phyloP scores from a whole-genome alignment of 2,888 invertebrate genomes.

The Hirtodrosophila duncani region DNA sequence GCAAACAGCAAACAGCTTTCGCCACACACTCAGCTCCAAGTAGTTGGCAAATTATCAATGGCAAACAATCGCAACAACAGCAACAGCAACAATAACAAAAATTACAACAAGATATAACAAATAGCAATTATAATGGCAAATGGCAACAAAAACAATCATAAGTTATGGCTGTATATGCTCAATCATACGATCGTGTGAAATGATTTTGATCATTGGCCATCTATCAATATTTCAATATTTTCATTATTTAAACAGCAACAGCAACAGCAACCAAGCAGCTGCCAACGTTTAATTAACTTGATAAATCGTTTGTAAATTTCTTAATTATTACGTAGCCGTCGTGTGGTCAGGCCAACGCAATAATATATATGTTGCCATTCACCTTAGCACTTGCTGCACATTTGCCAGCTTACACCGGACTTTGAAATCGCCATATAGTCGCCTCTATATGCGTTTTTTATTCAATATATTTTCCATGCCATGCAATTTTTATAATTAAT shows the following conservation, averaged over 20 bases:
- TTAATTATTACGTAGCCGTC: slow-evolving; percentile 66
- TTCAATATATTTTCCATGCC: slow-evolving; percentile 44
- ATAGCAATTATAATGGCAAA: slow-evolving; percentile 12
- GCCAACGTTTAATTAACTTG: slow-evolving; percentile 68
- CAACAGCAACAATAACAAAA: slow-evolving; percentile 28
- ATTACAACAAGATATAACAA: slow-evolving; percentile 22
- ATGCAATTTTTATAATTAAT: slow-evolving; percentile 58
- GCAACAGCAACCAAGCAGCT: slow-evolving; percentile 29
- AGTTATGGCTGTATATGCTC: slow-evolving; percentile 25
- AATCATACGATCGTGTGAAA: slow-evolving; percentile 66
- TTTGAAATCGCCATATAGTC: slow-evolving; percentile 1
- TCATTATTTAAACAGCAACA: slow-evolving; percentile 27
- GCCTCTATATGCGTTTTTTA: slow-evolving; percentile 40
- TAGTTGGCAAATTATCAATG: slow-evolving; percentile 70
- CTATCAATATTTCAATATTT: slow-evolving; percentile 54
- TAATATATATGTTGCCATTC: slow-evolving; percentile 53
- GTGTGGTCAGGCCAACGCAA: slow-evolving; percentile 33
- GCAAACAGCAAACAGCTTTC: slow-evolving; percentile 50
- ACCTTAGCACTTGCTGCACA: slow-evolving; percentile 61
- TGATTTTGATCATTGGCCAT: slow-evolving; percentile 67
- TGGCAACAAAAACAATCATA: not conserved
- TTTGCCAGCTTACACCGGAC: too few relatives aligned
- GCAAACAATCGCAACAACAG: slow-evolving; percentile 39
- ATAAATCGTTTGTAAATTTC: slow-evolving; percentile 73
- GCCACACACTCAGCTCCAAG: slow-evolving; percentile 42